Percentiles rank a stretch among this genome's conserved stretches.
phyloP scores from a whole-genome alignment of 2,113 vertebrate genomes.

The Prochilodus magdalenae region DNA sequence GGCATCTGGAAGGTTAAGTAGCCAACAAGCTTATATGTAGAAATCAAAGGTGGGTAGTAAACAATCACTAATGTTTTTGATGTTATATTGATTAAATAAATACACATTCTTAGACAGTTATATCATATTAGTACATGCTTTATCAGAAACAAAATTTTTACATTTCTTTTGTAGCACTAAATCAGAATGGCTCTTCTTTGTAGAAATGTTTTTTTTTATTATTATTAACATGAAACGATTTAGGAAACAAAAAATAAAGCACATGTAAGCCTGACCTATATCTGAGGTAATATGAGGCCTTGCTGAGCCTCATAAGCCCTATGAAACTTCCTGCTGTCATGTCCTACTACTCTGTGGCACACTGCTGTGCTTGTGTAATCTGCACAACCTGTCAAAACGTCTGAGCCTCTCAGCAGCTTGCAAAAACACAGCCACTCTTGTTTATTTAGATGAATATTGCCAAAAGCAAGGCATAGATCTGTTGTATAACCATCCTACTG shows the following conservation, averaged over 20 bases:
- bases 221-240: background rate
- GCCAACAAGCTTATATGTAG: background rate
- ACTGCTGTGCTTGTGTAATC: conserved; percentile 40
- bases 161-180: background rate
- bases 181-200: background rate
- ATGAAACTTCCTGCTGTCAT: background rate
- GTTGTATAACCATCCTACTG: background rate
- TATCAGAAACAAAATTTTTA: background rate
- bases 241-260: background rate
- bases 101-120: background rate
- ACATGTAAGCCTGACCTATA: background rate
- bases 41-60: background rate
- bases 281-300: background rate
- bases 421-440: background rate
- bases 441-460: background rate
- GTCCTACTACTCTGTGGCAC: background rate
- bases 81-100: background rate
- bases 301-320: background rate
- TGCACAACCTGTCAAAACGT: conserved; percentile 24
- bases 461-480: background rate
- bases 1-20: conserved; percentile 22
- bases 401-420: conserved; percentile 13
- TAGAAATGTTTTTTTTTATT: too few relatives aligned
- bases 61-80: background rate
- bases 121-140: background rate